phyloP scores from a whole-genome alignment of 2,113 vertebrate genomes.

The Plecotus auritus region DNA sequence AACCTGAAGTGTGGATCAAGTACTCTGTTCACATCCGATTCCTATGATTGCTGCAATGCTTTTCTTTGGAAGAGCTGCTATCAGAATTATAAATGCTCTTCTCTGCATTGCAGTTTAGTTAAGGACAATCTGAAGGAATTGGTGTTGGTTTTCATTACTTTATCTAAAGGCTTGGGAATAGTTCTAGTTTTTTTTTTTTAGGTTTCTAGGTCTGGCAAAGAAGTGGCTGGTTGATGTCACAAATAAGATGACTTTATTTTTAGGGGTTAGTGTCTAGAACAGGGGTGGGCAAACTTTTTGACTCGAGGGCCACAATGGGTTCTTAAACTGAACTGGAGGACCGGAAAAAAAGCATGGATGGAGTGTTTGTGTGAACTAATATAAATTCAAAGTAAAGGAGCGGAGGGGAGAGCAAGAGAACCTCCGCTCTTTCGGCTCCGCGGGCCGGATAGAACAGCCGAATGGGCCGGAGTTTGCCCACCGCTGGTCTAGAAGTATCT shows the following conservation, averaged over 20 bases:
- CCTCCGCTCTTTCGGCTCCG: too few relatives aligned
- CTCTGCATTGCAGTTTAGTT: slow-evolving; percentile 25
- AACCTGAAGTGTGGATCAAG: background rate
- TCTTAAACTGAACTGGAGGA: too few relatives aligned
- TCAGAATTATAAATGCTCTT: slow-evolving; percentile 28
- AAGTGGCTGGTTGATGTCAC: background rate
- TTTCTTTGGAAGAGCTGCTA: slow-evolving; percentile 4
- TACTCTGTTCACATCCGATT: background rate
- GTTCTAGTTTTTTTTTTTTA: slow-evolving; percentile 26
- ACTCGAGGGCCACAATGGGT: too few relatives aligned
- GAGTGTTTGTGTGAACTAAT: too few relatives aligned
- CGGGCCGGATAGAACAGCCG: too few relatives aligned
- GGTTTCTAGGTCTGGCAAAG: slow-evolving; percentile 20
- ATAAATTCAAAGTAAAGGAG: too few relatives aligned
- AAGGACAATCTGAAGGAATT: slow-evolving; percentile 4
- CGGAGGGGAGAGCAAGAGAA: too few relatives aligned
- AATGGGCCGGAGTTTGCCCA: too few relatives aligned
- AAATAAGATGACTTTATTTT: slow-evolving; percentile 33
- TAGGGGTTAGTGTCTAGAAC: background rate
- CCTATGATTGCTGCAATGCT: background rate
- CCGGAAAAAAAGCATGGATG: too few relatives aligned
- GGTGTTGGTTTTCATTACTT: slow-evolving; percentile 2
- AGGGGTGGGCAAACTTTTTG: too few relatives aligned
- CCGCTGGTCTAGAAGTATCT: background rate
- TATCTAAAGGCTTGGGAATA: slow-evolving; percentile 27